A percentile compares a stretch with the other conserved stretches of the same genome.
phyloP scores from a whole-genome alignment of 2,888 invertebrate genomes.

The Entomobrya proxima region DNA sequence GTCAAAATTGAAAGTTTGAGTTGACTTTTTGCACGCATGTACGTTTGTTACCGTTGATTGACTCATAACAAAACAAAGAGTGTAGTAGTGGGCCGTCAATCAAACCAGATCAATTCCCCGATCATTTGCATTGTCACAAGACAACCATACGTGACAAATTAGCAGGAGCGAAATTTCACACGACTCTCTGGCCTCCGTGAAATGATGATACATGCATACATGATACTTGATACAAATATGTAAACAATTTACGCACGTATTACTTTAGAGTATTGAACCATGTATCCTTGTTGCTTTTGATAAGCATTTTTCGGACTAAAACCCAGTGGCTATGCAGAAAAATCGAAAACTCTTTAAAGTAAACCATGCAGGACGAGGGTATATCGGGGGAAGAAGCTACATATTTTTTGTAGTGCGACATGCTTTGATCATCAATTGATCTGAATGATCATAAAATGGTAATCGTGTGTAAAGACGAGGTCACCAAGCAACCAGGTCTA shows the following conservation, averaged over 20 bases:
- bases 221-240: background rate
- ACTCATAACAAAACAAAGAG: conserved; percentile 29
- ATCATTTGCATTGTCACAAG: conserved; percentile 8
- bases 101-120: background rate
- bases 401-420: conserved; percentile 37
- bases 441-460: conserved; percentile 67
- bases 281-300: conserved; percentile 18
- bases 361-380: conserved; percentile 37
- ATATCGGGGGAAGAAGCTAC: conserved; percentile 32
- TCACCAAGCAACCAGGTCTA: conserved; percentile 74
- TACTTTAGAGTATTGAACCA: background rate
- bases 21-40: conserved; percentile 7
- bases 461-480: conserved; percentile 74
- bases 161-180: conserved; percentile 49
- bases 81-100: background rate
- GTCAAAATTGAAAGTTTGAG: conserved; percentile 65
- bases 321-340: conserved; percentile 11
- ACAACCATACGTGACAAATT: conserved; percentile 60
- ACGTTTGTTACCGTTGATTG: conserved; percentile 17
- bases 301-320: background rate
- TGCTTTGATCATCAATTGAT: conserved; percentile 61
- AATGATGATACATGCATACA: background rate
- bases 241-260: conserved; percentile 25
- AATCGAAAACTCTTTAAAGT: conserved; percentile 28
- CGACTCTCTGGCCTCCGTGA: conserved; percentile 33